Conservation (phyloP, 2,888 invertebrate genomes). For the Melanotus villosus region DNA sequence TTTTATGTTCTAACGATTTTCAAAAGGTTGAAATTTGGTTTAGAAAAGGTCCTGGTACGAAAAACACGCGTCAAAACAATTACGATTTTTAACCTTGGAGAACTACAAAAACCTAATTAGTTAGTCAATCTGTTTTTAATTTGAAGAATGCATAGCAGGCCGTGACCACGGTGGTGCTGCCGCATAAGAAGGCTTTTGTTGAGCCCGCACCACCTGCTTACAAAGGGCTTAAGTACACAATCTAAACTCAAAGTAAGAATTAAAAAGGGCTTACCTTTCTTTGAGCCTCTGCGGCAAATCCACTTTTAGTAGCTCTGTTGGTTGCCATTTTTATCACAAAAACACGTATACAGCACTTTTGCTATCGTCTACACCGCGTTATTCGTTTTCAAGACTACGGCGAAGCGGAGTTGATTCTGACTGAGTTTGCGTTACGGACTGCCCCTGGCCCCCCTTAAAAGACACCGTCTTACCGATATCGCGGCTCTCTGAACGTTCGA, state of each 20-base stretch:
- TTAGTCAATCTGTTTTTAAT: not conserved
- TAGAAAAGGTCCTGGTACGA: no score
- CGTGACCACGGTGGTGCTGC: conserved; percentile 15
- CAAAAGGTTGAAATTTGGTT: no score
- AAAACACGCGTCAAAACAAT: not conserved
- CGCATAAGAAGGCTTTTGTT: not conserved
- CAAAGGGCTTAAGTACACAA: not conserved
- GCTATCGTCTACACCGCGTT: conserved; percentile 44
- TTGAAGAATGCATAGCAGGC: not conserved
- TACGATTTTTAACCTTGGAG: not conserved
- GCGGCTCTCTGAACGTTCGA: not conserved
- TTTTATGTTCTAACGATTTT: not conserved
- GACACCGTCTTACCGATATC: conserved; percentile 32
- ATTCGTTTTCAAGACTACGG: conserved; percentile 43
- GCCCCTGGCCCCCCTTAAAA: conserved; percentile 40
- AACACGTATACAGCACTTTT: conserved; percentile 34
- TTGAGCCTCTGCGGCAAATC: conserved; percentile 97
- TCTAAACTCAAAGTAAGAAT: not conserved
- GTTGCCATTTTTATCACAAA: conserved; percentile 76
- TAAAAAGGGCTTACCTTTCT: conserved; percentile 81
- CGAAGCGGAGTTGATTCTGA: conserved; percentile 21
- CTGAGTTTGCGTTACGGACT: conserved; percentile 43
- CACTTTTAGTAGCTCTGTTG: conserved; percentile 90
- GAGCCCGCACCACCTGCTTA: conserved; percentile 21
- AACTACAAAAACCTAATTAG: not conserved